Base-by-base conservation (phyloP, 2,113 vertebrate species). In the Pagrus major region DNA sequence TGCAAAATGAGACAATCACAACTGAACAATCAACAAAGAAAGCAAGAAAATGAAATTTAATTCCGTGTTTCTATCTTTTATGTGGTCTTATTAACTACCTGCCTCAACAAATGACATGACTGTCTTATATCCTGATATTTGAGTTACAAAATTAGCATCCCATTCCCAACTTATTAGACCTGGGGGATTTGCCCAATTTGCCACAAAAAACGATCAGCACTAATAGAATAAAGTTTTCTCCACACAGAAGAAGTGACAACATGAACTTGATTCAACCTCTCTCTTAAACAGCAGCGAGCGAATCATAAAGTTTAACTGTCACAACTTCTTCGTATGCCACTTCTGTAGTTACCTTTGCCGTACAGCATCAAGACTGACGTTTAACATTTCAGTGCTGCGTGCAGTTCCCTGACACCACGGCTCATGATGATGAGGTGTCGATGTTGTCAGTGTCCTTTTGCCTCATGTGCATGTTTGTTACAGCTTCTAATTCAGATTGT, bases 151-250 rank as follows among this genome's bases (percentile, higher is more conserved):
- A n/a, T 54, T 12, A 20, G 14, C 31, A 49, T 25, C 21, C 16
- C 31, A n/a, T 70, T 65, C 27, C 37, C n/a, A n/a, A 8, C 47
- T 71, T 68, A 86, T 83, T 72, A 76, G 55, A 67, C 59, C 58
- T 35, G 25, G 21, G 56, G 59, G 63, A 78, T 31, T 58, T 18
- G 39, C 20, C 2, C 25, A 42, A 7, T 76, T 44, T 60, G 3
- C 54, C 31, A 65, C 16, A 66, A 16, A 68, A 74, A 31, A 61
- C 63, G 35, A 55, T 72, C 44, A 65, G 33, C 49, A 54, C 35
- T 70, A 44, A 64, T 65, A 9, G 3, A 71, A 67, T 71, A 27
- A 79, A 69, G n/a, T 46, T n/a, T 20, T 41, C 49, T 55, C 41
- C 25, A 39, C 9, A 4, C n/a, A 65, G 11, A 47, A 49, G 64